phyloP scores from a whole-genome alignment of 2,888 invertebrate species.

The Bombylius discolor region DNA sequence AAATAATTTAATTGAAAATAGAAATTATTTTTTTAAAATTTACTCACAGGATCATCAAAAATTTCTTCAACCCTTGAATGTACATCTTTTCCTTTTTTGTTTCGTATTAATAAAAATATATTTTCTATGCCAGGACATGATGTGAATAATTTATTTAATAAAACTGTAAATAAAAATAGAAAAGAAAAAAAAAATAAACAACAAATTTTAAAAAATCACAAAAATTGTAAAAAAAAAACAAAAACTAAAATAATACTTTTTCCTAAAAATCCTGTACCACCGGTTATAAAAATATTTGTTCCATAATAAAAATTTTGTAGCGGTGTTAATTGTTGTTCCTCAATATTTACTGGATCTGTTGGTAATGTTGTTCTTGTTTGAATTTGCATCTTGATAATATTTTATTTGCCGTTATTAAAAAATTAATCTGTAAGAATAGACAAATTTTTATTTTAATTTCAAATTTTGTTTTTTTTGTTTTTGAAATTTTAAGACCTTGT shows the following conservation, averaged over 20 bases:
- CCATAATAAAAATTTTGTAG: slow-evolving; percentile 46
- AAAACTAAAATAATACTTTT: slow-evolving; percentile 18
- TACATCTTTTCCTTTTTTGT: slow-evolving; percentile 49
- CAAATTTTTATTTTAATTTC: no score
- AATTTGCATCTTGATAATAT: slow-evolving; percentile 9
- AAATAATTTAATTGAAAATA: neutral
- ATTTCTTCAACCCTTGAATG: slow-evolving; percentile 52
- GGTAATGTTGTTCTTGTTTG: slow-evolving; percentile 3
- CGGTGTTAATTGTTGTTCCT: slow-evolving; percentile 24
- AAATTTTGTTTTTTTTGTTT: no score
- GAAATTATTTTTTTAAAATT: neutral
- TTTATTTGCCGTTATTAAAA: no score
- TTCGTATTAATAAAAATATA: slow-evolving; percentile 43
- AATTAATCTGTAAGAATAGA: no score
- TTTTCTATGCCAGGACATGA: slow-evolving; percentile 41
- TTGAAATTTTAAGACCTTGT: no score
- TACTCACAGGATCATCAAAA: slow-evolving; percentile 50
- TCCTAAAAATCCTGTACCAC: slow-evolving; percentile 40
- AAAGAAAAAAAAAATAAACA: neutral
- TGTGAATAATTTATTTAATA: slow-evolving; percentile 45
- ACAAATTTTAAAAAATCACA: neutral
- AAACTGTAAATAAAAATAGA: slow-evolving; percentile 26
- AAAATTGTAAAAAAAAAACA: neutral
- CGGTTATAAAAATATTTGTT: slow-evolving; percentile 47
- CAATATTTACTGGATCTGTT: no score